Percentiles rank a stretch among this genome's conserved stretches.
Conservation (phyloP, 35 echinoderm and acorn worm species). For the Ophioderma brevispina region DNA sequence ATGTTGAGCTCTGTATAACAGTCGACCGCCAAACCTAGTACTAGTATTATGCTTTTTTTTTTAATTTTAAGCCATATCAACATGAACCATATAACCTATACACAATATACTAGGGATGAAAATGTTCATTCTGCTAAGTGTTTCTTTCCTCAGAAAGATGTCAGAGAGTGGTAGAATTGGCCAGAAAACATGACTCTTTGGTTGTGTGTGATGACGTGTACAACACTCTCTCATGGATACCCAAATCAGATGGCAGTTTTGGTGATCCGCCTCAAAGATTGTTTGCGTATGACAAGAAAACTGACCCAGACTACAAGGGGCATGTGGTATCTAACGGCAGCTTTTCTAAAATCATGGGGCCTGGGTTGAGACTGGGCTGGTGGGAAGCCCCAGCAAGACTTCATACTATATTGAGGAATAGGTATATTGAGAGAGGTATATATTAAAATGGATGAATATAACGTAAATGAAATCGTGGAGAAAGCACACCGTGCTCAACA, state of each 20-base stretch:
- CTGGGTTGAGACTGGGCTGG: constrained; percentile 81
- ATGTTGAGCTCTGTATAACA: too few relatives aligned
- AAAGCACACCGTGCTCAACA: not conserved
- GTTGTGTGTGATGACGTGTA: constrained; percentile 88
- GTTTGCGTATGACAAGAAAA: constrained; percentile 64
- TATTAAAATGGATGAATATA: not conserved
- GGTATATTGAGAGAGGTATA: not conserved
- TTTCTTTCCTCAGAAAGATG: constrained; percentile 55
- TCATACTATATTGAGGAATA: constrained; percentile 28
- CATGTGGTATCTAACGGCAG: constrained; percentile 80
- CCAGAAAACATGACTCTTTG: constrained; percentile 70
- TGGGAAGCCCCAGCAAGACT: constrained; percentile 60
- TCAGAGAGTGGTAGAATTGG: constrained; percentile 43
- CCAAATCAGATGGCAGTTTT: not conserved
- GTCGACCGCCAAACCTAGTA: too few relatives aligned
- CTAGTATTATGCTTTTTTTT: too few relatives aligned
- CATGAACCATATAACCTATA: not conserved
- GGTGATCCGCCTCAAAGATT: constrained; percentile 43
- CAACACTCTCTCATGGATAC: constrained; percentile 60
- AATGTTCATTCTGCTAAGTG: not conserved
- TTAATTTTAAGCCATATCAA: too few relatives aligned
- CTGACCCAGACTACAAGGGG: constrained; percentile 69
- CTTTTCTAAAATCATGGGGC: constrained; percentile 82
- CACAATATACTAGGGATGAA: not conserved
- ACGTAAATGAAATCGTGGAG: not conserved